Conservation (phyloP, 2,797 vertebrate genomes). For the Miichthys miiuy region DNA sequence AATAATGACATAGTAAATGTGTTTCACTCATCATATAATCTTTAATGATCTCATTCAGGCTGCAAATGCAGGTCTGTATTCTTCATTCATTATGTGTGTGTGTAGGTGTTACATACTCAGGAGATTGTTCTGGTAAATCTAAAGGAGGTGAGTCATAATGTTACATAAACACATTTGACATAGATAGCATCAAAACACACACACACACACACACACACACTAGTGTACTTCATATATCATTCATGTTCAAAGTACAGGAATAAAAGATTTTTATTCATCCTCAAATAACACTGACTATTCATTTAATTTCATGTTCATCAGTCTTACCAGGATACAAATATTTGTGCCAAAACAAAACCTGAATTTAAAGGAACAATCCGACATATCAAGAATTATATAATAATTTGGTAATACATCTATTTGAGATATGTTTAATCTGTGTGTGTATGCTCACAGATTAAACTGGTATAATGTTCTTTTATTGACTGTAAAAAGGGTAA, state of each 20-base stretch:
- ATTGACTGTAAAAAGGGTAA: background rate
- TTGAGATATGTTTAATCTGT: constrained; percentile 9
- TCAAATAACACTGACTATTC: background rate
- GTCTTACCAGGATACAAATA: background rate
- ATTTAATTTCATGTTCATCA: background rate
- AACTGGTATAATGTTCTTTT: background rate
- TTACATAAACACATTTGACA: constrained; percentile 53
- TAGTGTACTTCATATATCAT: constrained; percentile 18
- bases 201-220: constrained; percentile 15
- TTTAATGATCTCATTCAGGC: constrained; percentile 25
- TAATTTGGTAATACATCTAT: background rate
- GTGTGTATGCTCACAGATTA: constrained; percentile 3
- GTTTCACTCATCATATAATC: constrained; percentile 1
- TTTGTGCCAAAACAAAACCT: background rate
- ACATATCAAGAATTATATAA: background rate
- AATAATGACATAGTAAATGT: background rate
- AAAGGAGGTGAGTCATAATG: constrained; percentile 54
- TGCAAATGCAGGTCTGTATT: constrained; percentile 9
- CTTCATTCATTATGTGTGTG: constrained; percentile 32
- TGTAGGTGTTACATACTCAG: constrained; percentile 34
- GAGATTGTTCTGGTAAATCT: constrained; percentile 34
- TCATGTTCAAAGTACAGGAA: background rate
- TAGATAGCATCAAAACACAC: constrained; percentile 15
- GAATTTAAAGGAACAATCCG: background rate
- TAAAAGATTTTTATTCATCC: background rate